These are phyloP conservation scores for Drosophila anomalata DNA, from an alignment of 2,888 invertebrate species.

Conservation along the genomic window DNA sequence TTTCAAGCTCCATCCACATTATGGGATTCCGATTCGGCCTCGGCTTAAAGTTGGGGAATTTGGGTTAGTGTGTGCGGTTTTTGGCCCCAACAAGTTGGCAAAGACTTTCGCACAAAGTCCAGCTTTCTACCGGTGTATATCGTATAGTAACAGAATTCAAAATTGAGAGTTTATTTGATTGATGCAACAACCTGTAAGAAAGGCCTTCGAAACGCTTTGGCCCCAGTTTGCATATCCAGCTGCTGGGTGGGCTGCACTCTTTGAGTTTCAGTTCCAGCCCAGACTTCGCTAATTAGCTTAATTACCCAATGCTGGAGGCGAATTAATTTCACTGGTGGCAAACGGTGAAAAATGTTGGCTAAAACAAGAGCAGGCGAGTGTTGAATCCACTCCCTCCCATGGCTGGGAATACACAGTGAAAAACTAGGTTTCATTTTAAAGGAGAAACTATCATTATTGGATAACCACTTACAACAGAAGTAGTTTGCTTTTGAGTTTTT, in stretches of 20 bases:
- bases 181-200: constrained; percentile 35
- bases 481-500: too few species aligned
- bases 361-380: constrained; percentile 53
- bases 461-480: too few species aligned
- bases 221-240: constrained; percentile 34
- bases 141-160: constrained; percentile 9
- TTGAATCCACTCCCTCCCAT: constrained; percentile 47
- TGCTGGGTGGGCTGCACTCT: constrained; percentile 56
- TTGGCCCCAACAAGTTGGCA: constrained; percentile 21
- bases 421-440: neutral
- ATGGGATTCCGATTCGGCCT: constrained; percentile 11
- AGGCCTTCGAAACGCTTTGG: constrained; percentile 8
- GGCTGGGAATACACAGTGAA: constrained; percentile 27
- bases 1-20: constrained; percentile 18
- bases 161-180: neutral
- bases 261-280: constrained; percentile 31
- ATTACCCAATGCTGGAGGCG: constrained; percentile 57
- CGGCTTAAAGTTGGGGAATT: constrained; percentile 49
- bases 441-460: too few species aligned
- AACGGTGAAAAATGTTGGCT: constrained; percentile 41
- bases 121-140: constrained; percentile 29
- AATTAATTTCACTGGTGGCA: constrained; percentile 54
- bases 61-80: constrained; percentile 64
- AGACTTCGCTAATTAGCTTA: constrained; percentile 68
- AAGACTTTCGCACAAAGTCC: constrained; percentile 19